phyloP scores from a whole-genome alignment of 2,797 vertebrate genomes.

The Channallabes apus region DNA sequence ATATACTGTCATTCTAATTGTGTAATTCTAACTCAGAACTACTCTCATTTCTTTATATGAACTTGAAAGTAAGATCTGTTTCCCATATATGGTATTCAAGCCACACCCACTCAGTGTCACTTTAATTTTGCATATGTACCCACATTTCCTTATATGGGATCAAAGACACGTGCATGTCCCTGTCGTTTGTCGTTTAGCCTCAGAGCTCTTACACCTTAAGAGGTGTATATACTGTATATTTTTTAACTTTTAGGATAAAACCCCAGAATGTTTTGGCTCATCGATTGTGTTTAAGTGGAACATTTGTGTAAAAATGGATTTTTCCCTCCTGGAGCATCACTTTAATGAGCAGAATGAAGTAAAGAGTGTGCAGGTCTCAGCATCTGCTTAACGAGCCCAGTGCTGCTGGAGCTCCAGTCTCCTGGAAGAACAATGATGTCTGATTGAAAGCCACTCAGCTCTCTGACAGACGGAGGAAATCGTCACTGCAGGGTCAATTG shows the following conservation, averaged over 20 bases:
- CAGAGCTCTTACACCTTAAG: neutral
- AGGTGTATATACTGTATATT: neutral
- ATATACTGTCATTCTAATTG: too few relatives aligned
- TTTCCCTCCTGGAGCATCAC: neutral
- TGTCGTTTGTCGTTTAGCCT: neutral
- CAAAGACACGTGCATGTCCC: neutral
- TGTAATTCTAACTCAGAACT: too few relatives aligned
- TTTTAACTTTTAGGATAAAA: neutral
- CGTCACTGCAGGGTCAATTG: constrained; percentile 51
- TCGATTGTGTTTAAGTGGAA: constrained; percentile 12
- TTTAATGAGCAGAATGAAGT: constrained; percentile 12
- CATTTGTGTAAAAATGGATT: neutral
- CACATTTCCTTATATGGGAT: neutral
- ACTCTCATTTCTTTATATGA: too few relatives aligned
- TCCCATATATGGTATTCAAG: neutral
- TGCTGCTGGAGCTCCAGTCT: constrained; percentile 60
- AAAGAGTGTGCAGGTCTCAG: constrained; percentile 28
- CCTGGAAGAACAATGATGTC: constrained; percentile 67
- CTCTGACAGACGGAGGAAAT: constrained; percentile 41
- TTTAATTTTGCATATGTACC: neutral
- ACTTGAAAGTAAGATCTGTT: neutral
- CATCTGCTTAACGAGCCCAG: constrained; percentile 49
- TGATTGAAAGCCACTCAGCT: constrained; percentile 69
- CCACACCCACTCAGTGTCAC: neutral
- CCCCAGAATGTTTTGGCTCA: neutral